These are phyloP conservation scores for Lepidurus couesii DNA, from an alignment of 1,140 invertebrate species.

Conservation along the genomic window DNA sequence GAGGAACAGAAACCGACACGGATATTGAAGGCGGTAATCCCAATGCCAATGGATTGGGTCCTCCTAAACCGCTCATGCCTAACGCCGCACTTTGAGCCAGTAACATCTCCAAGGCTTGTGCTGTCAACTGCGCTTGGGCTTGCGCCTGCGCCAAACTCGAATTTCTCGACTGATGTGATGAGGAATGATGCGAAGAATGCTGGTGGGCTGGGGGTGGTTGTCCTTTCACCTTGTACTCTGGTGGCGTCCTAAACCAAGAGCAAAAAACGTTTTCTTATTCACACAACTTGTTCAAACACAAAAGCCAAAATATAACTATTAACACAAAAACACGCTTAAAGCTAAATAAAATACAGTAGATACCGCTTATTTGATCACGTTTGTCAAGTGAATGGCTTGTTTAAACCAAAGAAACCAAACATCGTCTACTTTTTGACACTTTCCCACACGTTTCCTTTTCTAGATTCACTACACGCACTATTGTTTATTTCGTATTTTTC, in stretches of 20 bases:
- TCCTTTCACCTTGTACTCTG: neutral
- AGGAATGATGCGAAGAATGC: neutral
- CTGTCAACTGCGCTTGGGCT: constrained; percentile 29
- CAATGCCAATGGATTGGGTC: constrained; percentile 34
- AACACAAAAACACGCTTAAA: no score
- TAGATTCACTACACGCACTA: no score
- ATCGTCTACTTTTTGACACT: no score
- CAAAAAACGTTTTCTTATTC: neutral
- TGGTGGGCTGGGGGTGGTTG: neutral
- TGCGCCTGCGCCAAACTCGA: constrained; percentile 29
- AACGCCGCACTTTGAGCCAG: constrained; percentile 23
- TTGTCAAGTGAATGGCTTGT: no score
- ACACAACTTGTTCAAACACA: no score
- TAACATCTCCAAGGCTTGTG: constrained; percentile 27
- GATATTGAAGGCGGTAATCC: constrained; percentile 35
- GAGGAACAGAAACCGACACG: constrained; percentile 30
- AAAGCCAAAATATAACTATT: no score
- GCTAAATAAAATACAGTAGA: no score
- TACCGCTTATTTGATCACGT: no score
- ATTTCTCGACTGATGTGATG: neutral
- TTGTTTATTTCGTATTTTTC: no score
- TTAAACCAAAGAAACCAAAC: no score
- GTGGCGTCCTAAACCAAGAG: neutral
- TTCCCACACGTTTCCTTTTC: no score
- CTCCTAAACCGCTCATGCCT: constrained; percentile 24